Evolutionary conservation across 2,888 invertebrate species (phyloP), one percentile per base, ranked within the genome.

Genomic region (Apoderus coryli): DNA sequence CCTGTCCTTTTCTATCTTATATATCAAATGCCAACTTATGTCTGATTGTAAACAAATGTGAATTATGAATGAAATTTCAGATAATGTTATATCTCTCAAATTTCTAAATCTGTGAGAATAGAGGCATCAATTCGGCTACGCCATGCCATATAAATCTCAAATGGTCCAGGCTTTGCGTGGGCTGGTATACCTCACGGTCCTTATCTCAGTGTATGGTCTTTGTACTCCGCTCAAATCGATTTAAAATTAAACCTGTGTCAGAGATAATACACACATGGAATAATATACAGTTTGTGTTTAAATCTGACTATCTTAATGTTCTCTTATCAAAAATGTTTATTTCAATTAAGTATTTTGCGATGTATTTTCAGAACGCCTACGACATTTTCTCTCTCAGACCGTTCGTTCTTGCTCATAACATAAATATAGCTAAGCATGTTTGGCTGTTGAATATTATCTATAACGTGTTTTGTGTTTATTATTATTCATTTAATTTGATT

Each of bases 221-320:
- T 55, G 52, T 52, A 45, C 38, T 38, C 42, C 50, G 44, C 50
- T 53, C 53, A 55, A 57, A 57, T 57, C 56, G 56, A 57, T 57
- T 57, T 56, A 55, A 57, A 57, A 56, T 57, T 56, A 56, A 57
- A 56, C 51, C 49, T 49, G 51, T 57, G 57, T 57, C 48, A 40
- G 42, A 48, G 56, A 56, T 56, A 57, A 49, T 40, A 35, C 35
- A 37, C 36, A 39, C 27, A 40, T 40, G 34, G 35, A 35, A 12
- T 10, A 37, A 39, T 33, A 35, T 39, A 46, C 46, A 40, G 46
- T 46, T n/a, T 46, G 44, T 47, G 47, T 52, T 47, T 44, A n/a
- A 47, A 45, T 47, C 46, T 42, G 37, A 47, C 50, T 55, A 57
- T 57, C 57, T 56, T 53, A 55, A 57, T 55, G 57, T 51, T 44